Percentiles rank a stretch among this genome's conserved stretches.
These are phyloP conservation scores for Papilio elwesi DNA, from an alignment of 2,888 invertebrate genomes.

Conservation along the genomic window DNA sequence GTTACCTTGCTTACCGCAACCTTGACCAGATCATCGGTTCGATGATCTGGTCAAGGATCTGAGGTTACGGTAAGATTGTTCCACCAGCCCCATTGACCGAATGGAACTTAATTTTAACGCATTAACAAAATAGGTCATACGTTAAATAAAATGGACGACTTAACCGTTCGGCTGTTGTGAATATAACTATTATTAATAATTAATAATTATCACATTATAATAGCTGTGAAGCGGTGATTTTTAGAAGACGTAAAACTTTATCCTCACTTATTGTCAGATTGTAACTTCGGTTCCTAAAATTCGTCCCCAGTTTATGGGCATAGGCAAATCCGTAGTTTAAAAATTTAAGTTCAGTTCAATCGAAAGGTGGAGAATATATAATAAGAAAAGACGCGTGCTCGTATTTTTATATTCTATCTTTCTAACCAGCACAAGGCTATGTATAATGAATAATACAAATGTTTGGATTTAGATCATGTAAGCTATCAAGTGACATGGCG, in stretches of 20 bases:
- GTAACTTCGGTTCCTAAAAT: no score
- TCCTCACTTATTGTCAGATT: no score
- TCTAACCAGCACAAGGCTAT: slow-evolving; percentile 5
- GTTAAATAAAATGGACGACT: not conserved
- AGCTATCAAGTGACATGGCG: not conserved
- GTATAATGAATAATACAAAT: slow-evolving; percentile 13
- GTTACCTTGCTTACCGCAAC: not conserved
- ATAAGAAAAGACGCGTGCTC: slow-evolving; percentile 5
- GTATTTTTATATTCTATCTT: not conserved
- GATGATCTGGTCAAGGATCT: not conserved
- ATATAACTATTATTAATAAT: no score
- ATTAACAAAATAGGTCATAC: not conserved
- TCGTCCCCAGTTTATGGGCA: no score
- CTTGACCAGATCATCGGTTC: not conserved
- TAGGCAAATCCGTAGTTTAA: no score
- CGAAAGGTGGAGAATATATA: no score
- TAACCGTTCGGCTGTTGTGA: no score
- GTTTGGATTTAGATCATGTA: not conserved
- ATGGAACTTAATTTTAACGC: not conserved
- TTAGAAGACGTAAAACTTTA: no score
- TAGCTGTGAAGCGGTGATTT: no score
- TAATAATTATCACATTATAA: no score
- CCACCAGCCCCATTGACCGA: not conserved
- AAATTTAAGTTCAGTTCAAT: not conserved
- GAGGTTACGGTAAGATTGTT: no score